Base-by-base conservation (phyloP, 2,797 vertebrate genomes). In the Lateolabrax maculatus region DNA sequence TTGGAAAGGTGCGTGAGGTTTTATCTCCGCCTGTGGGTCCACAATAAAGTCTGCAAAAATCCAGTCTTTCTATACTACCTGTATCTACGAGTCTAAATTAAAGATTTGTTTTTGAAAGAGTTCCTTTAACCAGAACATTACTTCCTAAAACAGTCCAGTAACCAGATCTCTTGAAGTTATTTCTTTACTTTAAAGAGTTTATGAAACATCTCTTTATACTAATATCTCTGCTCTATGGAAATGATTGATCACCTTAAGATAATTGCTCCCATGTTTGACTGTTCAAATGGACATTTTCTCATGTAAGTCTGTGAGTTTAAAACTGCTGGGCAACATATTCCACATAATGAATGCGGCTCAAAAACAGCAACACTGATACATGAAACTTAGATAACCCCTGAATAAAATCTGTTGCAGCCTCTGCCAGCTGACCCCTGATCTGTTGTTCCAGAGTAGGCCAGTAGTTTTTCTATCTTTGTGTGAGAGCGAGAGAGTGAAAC, bases 371-470 rank as follows among this genome's bases (percentile, higher is more conserved):
- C 6, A 5, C 36, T 48, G 5, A 9, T 0, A 46, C 57, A 44
- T 34, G 34, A 75, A 62, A 44, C 61, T 16, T 1, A 3, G 1
- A 75, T 57, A 64, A 65, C 46, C 41, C 2, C 34, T 9, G 19
- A 44, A 51, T 18, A 23, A 27, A 75, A 53, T 27, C 9, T 60
- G 53, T 1, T 39, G 66, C 37, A 18, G 6, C 3, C 48, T 75
- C 25, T 52, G 72, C 75, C 83, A 77, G 74, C 69, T 88, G 85
- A 91, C 88, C 89, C 18, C 77, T 84, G 88, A 83, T 71, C 84
- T 89, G 84, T 85, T 89, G 79, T 78, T 76, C 39, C 79, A 84
- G 48, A 69, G 77, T 12, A 43, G 57, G 73, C 66, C 68, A 39
- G 75, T 8, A 61, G 71, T 78, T 81, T 81, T 27, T 71, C 34